phyloP scores from a whole-genome alignment of 2,888 invertebrate species.

The Pogonocherus hispidulus region DNA sequence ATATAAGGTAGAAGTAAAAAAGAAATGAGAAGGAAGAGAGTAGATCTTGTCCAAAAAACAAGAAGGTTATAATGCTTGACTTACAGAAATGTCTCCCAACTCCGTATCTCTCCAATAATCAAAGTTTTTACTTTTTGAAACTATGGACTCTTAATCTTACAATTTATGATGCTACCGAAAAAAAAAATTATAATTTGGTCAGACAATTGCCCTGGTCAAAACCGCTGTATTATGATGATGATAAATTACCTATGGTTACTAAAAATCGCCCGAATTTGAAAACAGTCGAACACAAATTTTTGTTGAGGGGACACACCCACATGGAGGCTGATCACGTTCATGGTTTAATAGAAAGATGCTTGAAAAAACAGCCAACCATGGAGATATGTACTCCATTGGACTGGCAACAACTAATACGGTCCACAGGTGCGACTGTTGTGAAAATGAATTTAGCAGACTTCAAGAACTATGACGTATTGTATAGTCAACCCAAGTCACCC shows the following conservation, averaged over 20 bases:
- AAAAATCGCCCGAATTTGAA: not conserved
- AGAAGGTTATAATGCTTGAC: slow-evolving; percentile 38
- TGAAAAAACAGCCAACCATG: slow-evolving; percentile 6
- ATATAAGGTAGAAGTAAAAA: slow-evolving; percentile 32
- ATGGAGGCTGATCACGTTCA: not conserved
- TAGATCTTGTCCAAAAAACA: slow-evolving; percentile 15
- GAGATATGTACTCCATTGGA: not conserved
- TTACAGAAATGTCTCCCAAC: slow-evolving; percentile 48
- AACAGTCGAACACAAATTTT: not conserved
- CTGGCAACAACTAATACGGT: not conserved
- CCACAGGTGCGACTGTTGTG: too few species aligned
- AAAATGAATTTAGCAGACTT: too few species aligned
- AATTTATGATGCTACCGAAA: not conserved
- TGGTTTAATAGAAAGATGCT: not conserved
- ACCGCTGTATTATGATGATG: not conserved
- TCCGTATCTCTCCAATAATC: slow-evolving; percentile 37
- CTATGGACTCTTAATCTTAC: slow-evolving; percentile 25
- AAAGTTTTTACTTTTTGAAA: slow-evolving; percentile 46
- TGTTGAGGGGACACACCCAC: too few species aligned
- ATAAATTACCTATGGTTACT: not conserved
- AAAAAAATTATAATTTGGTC: not conserved
- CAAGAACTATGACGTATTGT: too few species aligned
- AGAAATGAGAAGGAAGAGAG: slow-evolving; percentile 35
- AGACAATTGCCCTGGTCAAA: not conserved
- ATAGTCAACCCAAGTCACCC: too few species aligned